Base-by-base conservation (phyloP, 2,888 invertebrate genomes). In the Erebia ligea region DNA sequence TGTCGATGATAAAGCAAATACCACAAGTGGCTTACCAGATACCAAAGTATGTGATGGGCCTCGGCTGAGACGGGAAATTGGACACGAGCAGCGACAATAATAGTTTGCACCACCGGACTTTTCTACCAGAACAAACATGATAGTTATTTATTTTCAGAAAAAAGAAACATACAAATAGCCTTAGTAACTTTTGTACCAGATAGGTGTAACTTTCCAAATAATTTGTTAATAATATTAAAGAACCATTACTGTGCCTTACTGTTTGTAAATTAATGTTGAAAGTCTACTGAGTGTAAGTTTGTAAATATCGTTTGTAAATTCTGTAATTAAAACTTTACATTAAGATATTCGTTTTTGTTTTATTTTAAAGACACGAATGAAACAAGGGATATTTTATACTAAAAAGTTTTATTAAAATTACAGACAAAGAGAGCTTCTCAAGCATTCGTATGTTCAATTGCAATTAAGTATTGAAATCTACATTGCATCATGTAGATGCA, bases 1-100 rank as follows among this genome's bases (percentile, higher is more conserved):
- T 97, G 95, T 97, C 97, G 74, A 95, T 97, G 90, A 94, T 97
- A 81, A 96, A 97, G 95, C 97, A 97, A 80, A 96, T 97, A 86
- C 97, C 97, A 79, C 95, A 97, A 91, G 95, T 96, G 84, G 96
- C 96, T 71, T 96, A 95, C 88, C 96, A 96, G 89, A 94, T 97
- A 93, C 97, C 97, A 83, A 97, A 97, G 94, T 97, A 97, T 86
- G 97, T 97, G 79, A 94, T 97, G 94, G 97, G 97, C 74, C 94
- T 97, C 81, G 97, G 97, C 84, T 97, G 95, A 80, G 68, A 63
- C 21, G 50, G 42, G 3, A 62, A 57, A 2, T 54, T 64, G 17
- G 21, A 45, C 62, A 62, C 61, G 54, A 72, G 64, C 64, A 56
- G 68, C 73, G 59, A 61, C 76, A 74, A 76, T 77, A 73, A 76